Evolutionary conservation across 2,113 vertebrate species (phyloP).

Genomic region (Amia ocellicauda): DNA sequence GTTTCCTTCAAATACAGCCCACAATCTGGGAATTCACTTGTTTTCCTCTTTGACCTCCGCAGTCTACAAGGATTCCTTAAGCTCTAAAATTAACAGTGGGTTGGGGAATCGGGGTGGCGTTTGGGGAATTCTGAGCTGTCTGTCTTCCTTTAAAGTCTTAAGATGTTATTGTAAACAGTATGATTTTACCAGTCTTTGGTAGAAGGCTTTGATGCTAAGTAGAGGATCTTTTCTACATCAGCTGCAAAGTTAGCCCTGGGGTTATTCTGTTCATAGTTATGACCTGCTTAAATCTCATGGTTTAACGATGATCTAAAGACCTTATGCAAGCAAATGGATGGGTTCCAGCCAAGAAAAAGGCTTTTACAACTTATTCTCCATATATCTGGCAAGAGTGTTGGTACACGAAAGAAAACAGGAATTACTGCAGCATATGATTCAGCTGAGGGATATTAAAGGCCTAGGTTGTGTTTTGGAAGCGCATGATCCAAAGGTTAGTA

Average conservation of each 20-base stretch:
- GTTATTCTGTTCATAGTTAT: slow-evolving; percentile 53
- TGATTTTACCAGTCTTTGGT: slow-evolving; percentile 38
- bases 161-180: slow-evolving; percentile 57
- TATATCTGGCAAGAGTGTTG: slow-evolving; percentile 40
- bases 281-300: slow-evolving; percentile 57
- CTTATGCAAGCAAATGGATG: slow-evolving; percentile 34
- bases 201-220: slow-evolving; percentile 49
- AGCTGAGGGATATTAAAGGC: too few relatives aligned
- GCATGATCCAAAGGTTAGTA: too few relatives aligned
- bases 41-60: slow-evolving; percentile 31
- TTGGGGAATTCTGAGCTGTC: slow-evolving; percentile 33
- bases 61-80: slow-evolving; percentile 38
- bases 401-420: background rate
- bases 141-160: slow-evolving; percentile 49
- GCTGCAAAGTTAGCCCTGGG: slow-evolving; percentile 54
- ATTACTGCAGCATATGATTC: background rate
- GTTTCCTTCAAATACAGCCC: slow-evolving; percentile 6
- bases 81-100: slow-evolving; percentile 36
- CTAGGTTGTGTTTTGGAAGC: too few relatives aligned
- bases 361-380: slow-evolving; percentile 22
- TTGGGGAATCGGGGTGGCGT: slow-evolving; percentile 49
- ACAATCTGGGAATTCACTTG: slow-evolving; percentile 14
- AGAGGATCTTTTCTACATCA: slow-evolving; percentile 46
- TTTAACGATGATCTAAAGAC: slow-evolving; percentile 56
- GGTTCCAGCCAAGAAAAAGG: slow-evolving; percentile 40